These are phyloP conservation scores for Eurosta solidaginis DNA, from an alignment of 1,140 invertebrate genomes.

Conservation along the genomic window DNA sequence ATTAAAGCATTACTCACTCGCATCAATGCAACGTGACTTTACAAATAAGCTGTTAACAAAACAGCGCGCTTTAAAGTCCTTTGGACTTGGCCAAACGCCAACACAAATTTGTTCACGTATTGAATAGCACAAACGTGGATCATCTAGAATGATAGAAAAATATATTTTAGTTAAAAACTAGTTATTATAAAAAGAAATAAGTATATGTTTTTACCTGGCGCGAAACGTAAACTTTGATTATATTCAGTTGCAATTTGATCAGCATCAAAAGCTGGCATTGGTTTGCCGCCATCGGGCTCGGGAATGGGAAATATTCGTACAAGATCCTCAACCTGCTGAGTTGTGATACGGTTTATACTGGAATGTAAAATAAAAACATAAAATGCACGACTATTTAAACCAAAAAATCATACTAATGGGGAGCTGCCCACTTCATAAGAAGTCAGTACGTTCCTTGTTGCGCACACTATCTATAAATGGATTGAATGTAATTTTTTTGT, in stretches of 20 bases:
- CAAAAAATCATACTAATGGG: too few relatives aligned
- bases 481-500: too few relatives aligned
- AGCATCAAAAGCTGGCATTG: slow-evolving; percentile 64
- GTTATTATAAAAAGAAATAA: too few relatives aligned
- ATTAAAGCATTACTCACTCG: slow-evolving; percentile 62
- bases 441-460: too few relatives aligned
- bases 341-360: slow-evolving; percentile 90
- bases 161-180: slow-evolving; percentile 29
- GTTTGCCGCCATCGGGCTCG: slow-evolving; percentile 35
- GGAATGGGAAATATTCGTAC: slow-evolving; percentile 65
- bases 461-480: too few relatives aligned
- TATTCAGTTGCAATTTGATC: slow-evolving; percentile 74
- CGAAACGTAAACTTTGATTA: slow-evolving; percentile 83
- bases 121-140: slow-evolving; percentile 81
- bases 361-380: slow-evolving; percentile 32
- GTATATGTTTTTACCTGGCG: slow-evolving; percentile 66
- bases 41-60: slow-evolving; percentile 75
- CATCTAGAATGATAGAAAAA: slow-evolving; percentile 66
- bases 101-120: slow-evolving; percentile 89
- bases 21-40: slow-evolving; percentile 91
- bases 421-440: too few relatives aligned
- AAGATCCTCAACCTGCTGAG: slow-evolving; percentile 70
- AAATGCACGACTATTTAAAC: neutral
- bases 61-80: slow-evolving; percentile 70
- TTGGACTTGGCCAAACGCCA: slow-evolving; percentile 75